Conservation (phyloP, 2,113 vertebrate genomes). For the Sterna hirundo region DNA sequence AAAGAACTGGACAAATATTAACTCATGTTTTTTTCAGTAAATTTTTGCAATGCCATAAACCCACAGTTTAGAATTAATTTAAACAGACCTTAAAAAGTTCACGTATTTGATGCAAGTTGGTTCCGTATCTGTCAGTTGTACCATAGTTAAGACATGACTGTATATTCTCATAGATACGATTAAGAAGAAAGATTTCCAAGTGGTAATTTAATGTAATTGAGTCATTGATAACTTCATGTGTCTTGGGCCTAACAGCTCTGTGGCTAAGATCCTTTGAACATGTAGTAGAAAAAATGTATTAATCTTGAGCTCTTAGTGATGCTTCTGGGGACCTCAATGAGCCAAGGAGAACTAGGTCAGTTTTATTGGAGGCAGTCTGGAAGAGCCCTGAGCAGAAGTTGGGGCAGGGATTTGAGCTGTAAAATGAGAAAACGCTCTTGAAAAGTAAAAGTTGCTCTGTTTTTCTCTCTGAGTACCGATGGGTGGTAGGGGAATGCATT, state of each 20-base stretch:
- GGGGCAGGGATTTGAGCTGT: background rate
- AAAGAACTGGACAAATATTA: slow-evolving; percentile 61
- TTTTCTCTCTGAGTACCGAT: background rate
- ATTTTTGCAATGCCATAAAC: slow-evolving; percentile 65
- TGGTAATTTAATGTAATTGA: slow-evolving; percentile 40
- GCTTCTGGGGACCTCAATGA: slow-evolving; percentile 1
- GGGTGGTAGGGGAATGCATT: background rate
- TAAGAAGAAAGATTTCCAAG: slow-evolving; percentile 32
- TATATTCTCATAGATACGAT: background rate
- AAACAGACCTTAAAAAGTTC: slow-evolving; percentile 38
- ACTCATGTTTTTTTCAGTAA: slow-evolving; percentile 55
- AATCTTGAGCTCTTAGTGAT: background rate
- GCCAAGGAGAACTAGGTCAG: slow-evolving; percentile 6
- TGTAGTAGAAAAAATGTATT: background rate
- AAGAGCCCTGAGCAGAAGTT: background rate
- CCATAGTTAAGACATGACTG: background rate
- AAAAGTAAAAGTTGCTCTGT: background rate
- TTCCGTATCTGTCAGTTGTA: background rate
- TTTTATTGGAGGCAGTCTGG: background rate
- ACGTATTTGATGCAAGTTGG: background rate
- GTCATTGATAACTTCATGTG: slow-evolving; percentile 12
- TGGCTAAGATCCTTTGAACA: background rate
- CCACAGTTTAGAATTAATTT: slow-evolving; percentile 35
- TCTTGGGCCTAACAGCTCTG: slow-evolving; percentile 9
- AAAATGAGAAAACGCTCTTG: background rate